Percentiles rank a stretch among this genome's conserved stretches.
Evolutionary conservation across 1,140 invertebrate species (phyloP).

Genomic region (Temnothorax curvispinosus): DNA sequence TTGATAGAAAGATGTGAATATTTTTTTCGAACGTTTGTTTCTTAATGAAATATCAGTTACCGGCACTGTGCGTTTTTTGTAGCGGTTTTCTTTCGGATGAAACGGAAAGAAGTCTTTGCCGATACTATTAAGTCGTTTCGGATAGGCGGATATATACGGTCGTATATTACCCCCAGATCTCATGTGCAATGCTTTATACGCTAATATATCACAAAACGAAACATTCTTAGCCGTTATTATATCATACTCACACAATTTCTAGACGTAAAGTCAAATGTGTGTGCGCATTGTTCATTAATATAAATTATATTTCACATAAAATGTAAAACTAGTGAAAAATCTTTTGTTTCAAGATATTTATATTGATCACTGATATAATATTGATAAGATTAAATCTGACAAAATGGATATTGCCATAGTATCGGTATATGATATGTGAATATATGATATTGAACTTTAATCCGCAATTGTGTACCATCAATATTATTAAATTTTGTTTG

Average conservation of each 20-base stretch:
- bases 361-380: not conserved
- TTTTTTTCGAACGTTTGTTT: not conserved
- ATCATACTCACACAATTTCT: not conserved
- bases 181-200: not conserved
- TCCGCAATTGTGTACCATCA: constrained; percentile 24
- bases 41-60: constrained; percentile 3
- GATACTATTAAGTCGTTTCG: not conserved
- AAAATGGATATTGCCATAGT: not conserved
- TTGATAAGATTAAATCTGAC: not conserved
- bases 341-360: not conserved
- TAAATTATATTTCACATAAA: not conserved
- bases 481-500: constrained; percentile 50
- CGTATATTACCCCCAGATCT: not conserved
- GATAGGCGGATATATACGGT: not conserved
- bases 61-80: not conserved
- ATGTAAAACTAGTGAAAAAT: not conserved
- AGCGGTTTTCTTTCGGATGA: not conserved
- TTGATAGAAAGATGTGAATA: not conserved
- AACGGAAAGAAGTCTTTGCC: not conserved
- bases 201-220: not conserved
- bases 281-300: not conserved
- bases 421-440: not conserved
- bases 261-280: not conserved
- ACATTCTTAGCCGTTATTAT: not conserved
- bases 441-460: constrained; percentile 15